Evolutionary conservation across 2,888 invertebrate genomes (phyloP).

Genomic region (Balanococcus diminutus): DNA sequence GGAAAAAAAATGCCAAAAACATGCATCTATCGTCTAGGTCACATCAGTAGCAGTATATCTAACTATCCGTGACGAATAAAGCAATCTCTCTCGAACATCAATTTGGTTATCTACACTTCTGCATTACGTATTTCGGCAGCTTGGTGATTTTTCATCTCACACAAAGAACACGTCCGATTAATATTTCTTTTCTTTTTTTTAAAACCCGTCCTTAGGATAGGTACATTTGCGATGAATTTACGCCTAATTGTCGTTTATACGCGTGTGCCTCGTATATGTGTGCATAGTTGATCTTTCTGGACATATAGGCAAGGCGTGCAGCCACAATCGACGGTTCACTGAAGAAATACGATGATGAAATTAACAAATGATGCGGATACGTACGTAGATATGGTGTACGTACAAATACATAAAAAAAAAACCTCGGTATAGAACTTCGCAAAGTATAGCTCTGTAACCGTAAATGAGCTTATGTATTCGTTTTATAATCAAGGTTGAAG

Average conservation of each 20-base stretch:
- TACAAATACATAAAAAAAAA: background rate
- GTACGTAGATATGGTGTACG: background rate
- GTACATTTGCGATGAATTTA: background rate
- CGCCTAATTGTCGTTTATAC: background rate
- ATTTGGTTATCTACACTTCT: background rate
- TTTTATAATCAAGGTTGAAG: conserved; percentile 52
- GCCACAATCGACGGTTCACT: background rate
- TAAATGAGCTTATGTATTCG: conserved; percentile 47
- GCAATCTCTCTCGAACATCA: background rate
- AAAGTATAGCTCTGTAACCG: background rate
- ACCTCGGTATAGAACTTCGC: background rate
- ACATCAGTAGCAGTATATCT: background rate
- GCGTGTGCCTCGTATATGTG: background rate
- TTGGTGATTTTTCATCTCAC: conserved; percentile 23
- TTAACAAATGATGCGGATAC: conserved; percentile 41
- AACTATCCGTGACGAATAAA: background rate
- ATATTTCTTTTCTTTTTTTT: background rate
- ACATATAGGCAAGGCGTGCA: background rate
- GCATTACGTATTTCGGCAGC: background rate
- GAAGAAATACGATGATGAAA: conserved; percentile 28
- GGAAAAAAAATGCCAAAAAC: conserved; percentile 29
- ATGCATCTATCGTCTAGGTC: background rate
- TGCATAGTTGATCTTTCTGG: background rate
- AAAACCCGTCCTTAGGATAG: background rate
- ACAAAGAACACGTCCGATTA: conserved; percentile 27